These are phyloP conservation scores for Acestrorhynchus altus DNA, from an alignment of 2,797 vertebrate species.

Conservation along the genomic window DNA sequence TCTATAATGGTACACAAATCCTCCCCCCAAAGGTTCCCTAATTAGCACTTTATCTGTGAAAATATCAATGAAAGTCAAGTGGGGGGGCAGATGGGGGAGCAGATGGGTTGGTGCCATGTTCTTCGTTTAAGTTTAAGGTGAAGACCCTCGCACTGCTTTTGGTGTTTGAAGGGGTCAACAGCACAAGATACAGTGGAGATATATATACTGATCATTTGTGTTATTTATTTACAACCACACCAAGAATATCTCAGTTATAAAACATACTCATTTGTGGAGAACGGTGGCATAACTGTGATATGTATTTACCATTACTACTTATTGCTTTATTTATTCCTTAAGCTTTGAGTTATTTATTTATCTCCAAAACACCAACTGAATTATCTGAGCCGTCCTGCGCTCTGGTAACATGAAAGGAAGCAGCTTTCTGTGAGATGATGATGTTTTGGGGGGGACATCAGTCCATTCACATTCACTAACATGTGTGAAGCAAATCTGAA, in stretches of 20 bases:
- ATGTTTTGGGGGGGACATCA: conserved; percentile 1
- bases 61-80: conserved; percentile 66
- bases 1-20: conserved; percentile 75
- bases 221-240: conserved; percentile 73
- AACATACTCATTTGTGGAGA: conserved; percentile 73
- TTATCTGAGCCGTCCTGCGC: conserved; percentile 78
- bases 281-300: conserved; percentile 85
- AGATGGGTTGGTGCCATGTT: conserved; percentile 8
- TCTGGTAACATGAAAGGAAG: conserved; percentile 79
- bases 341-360: conserved; percentile 74
- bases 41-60: conserved; percentile 85
- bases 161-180: conserved; percentile 70
- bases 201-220: conserved; percentile 33
- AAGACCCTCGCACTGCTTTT: conserved; percentile 55
- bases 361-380: conserved; percentile 70
- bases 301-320: conserved; percentile 84
- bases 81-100: conserved; percentile 54
- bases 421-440: conserved; percentile 54
- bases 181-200: conserved; percentile 52
- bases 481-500: conserved; percentile 52
- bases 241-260: conserved; percentile 63
- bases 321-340: conserved; percentile 82
- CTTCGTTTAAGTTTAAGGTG: conserved; percentile 27
- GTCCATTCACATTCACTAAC: conserved; percentile 41
- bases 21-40: conserved; percentile 70